Evolutionary conservation across 2,113 vertebrate species (phyloP), one percentile per base, ranked within the genome.

Genomic region (Forbesichthys agassizii): DNA sequence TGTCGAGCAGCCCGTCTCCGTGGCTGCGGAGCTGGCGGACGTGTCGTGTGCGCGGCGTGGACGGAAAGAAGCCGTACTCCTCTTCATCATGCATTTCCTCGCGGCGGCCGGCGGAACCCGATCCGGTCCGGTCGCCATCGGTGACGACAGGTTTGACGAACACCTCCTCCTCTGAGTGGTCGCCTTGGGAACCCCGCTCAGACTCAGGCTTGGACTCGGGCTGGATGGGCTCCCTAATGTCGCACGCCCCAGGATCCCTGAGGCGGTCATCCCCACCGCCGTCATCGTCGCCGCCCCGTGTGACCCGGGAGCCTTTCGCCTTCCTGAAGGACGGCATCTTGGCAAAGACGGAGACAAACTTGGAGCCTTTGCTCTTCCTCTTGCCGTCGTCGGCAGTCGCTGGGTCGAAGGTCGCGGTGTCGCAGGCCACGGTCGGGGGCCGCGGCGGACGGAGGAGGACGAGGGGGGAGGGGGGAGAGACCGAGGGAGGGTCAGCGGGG

Each of bases 281-380:
- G 27, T 27, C 2, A 2, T 27, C 11, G 14, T 69, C 71, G 11
- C 84, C 84, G 36, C 60, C 88, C 52, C 88, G 86, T 20, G 36
- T 69, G 20, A 53, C 4, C 1, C 69, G 75, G 3, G 8, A 48
- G 48, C 71, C 18, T 69, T 89, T 92, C 3, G 72, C 53, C 79
- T 84, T 93, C 57, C 84, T 91, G 75, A 94, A 90, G 13, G 93
- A 92, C 5, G 93, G 86, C 75, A 93, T 93, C 86, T 94, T 93
- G 60, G 91, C 82, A 74, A 94, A 93, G 2, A 90, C 83, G 7
- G 86, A 89, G 77, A 27, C 27, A 2, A 90, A 90, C 73, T 84
- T 91, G 1, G 88, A 90, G 11, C 79, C 33, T 84, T 72, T 73
- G 16, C 67, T 91, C 73, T 83, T 93, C 8, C 77, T 83, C 83